Conservation (phyloP, 2,797 vertebrate species). For the Mormyrus proboscirostris region DNA sequence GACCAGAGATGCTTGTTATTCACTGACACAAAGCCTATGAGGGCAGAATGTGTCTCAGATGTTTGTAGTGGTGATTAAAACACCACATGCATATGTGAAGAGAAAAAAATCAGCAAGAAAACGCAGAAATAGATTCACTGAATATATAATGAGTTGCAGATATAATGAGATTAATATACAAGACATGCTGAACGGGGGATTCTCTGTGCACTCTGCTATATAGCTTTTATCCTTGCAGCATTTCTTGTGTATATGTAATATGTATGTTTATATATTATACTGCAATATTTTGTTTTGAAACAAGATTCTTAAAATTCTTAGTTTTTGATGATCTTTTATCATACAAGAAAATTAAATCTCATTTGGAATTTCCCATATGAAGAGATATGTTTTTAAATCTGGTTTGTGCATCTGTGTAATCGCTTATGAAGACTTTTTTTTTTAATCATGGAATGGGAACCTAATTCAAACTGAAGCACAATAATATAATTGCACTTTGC, state of each 20-base stretch:
- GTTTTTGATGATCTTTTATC: neutral
- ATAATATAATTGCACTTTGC: constrained; percentile 22
- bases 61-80: constrained; percentile 3
- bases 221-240: neutral
- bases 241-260: neutral
- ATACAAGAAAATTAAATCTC: neutral
- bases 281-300: neutral
- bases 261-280: neutral
- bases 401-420: neutral
- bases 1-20: neutral
- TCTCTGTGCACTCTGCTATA: neutral
- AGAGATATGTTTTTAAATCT: neutral
- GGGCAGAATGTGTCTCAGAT: neutral
- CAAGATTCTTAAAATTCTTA: neutral
- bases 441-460: constrained; percentile 7
- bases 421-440: neutral
- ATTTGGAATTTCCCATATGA: neutral
- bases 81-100: neutral
- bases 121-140: neutral
- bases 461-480: constrained; percentile 19
- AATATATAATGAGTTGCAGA: neutral
- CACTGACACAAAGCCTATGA: neutral
- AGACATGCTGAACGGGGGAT: neutral
- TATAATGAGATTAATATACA: neutral
- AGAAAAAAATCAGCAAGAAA: neutral